Evolutionary conservation across 2,113 vertebrate species (phyloP), one percentile per base, ranked within the genome.

Genomic region (Calyptommatus sinebrachiatus): DNA sequence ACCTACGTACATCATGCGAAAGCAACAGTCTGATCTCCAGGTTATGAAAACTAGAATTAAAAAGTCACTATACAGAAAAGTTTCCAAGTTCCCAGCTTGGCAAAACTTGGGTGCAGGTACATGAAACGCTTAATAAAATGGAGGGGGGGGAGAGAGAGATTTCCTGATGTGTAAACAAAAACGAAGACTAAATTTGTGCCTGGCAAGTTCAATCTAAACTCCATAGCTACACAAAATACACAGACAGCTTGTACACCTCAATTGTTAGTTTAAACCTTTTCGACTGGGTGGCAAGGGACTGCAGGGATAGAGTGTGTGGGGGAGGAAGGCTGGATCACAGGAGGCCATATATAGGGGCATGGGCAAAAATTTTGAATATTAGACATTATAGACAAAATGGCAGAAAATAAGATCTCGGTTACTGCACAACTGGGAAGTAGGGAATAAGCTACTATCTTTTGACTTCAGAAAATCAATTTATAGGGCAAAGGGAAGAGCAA

Each of bases 21-120:
- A 95, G 95, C 95, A 96, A 96, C 95, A 95, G 95, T 96, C 94
- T 95, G 94, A 95, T 94, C 93, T 94, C 93, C 94, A 93, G 92
- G 93, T 94, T 94, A 95, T 94, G 95, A 94, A 95, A 96, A 95
- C 94, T 94, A 95, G 91, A 95, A 94, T 95, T 94, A 95, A 95
- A 94, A 95, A 94, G 92, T 95, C 95, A 96, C 94, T 94, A 95
- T 93, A 96, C 94, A 95, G 94, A 94, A 81, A 93, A 94, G 88
- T 77, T 88, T 91, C 94, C 94, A 95, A 94, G 92, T 94, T 93
- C 88, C 94, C 93, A 93, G 94, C 90, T 92, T 94, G 93, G 94
- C 89, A 94, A 94, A 94, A 94, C 93, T 93, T 93, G 94, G 94
- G 93, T 93, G 93, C 92, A 93, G 91, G 94, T 94, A 95, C 94